Evolutionary conservation across 2,797 vertebrate species (phyloP).

Genomic region (Chelonia mydas): DNA sequence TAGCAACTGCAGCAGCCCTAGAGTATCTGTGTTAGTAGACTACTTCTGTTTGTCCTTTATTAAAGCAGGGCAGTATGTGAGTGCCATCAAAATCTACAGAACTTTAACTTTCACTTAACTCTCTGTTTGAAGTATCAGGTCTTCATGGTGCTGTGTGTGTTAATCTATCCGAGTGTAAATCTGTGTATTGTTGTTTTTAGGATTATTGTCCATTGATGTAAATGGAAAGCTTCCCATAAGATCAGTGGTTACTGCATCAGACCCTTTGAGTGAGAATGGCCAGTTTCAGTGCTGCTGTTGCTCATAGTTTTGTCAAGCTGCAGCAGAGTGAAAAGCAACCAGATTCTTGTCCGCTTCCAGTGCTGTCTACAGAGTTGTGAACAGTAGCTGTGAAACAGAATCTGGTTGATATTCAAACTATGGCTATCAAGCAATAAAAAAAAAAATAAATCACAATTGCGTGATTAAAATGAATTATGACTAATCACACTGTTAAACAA

Average conservation of each 20-base stretch:
- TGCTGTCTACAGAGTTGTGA: background rate
- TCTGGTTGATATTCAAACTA: background rate
- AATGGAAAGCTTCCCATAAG: background rate
- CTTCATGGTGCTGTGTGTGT: too few relatives aligned
- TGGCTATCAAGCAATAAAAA: background rate
- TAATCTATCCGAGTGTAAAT: too few relatives aligned
- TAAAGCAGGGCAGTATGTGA: background rate
- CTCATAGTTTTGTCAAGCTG: background rate
- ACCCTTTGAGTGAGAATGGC: background rate
- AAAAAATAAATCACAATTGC: too few relatives aligned
- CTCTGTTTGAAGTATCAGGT: background rate
- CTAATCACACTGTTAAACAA: too few relatives aligned
- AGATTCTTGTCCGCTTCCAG: background rate
- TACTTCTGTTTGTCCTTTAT: conserved; percentile 45
- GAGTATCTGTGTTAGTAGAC: conserved; percentile 11
- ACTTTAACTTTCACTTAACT: background rate
- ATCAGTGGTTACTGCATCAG: background rate
- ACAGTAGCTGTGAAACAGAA: background rate
- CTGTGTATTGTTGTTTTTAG: background rate
- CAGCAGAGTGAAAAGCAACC: background rate
- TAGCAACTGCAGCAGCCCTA: background rate
- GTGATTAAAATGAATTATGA: too few relatives aligned
- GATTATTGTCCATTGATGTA: background rate
- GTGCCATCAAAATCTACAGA: background rate
- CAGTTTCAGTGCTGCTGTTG: background rate